Evolutionary conservation across 2,113 vertebrate species (phyloP).

Genomic region (Prinia subflava): DNA sequence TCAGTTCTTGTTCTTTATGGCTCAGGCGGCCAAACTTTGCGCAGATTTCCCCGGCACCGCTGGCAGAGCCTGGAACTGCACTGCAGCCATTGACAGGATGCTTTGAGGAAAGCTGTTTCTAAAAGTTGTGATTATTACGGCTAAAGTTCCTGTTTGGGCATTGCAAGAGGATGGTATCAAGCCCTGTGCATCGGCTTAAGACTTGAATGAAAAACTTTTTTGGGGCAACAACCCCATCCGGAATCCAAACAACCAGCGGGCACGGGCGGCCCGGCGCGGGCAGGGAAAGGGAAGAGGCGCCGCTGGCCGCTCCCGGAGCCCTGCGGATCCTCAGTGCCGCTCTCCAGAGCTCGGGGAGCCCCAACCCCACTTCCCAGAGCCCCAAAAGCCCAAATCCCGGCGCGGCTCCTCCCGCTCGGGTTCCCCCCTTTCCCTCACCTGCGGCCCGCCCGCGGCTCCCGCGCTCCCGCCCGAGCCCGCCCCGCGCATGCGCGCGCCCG

Average conservation of each 20-base stretch:
- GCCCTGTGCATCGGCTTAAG: neutral
- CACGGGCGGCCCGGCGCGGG: neutral
- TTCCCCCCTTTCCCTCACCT: neutral
- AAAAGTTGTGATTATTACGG: fast-evolving
- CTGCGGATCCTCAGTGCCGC: fast-evolving
- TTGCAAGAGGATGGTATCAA: fast-evolving
- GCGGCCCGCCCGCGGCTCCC: neutral
- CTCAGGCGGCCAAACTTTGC: neutral
- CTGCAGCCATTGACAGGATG: no score
- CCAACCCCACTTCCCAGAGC: fast-evolving
- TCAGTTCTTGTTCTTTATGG: neutral
- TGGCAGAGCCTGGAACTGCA: fast-evolving
- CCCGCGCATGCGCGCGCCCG: neutral
- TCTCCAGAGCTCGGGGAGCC: neutral
- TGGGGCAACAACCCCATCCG: neutral
- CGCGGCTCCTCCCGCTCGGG: fast-evolving
- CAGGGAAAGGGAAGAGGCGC: neutral
- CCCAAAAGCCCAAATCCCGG: neutral
- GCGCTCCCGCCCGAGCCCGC: neutral
- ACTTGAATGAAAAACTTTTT: neutral
- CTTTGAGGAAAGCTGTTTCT: neutral
- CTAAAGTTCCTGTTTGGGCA: neutral
- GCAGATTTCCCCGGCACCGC: fast-evolving
- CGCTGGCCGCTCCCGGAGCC: neutral
- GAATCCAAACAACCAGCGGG: neutral